Conservation (phyloP, 1,140 invertebrate genomes). For the Orchestia grillus region DNA sequence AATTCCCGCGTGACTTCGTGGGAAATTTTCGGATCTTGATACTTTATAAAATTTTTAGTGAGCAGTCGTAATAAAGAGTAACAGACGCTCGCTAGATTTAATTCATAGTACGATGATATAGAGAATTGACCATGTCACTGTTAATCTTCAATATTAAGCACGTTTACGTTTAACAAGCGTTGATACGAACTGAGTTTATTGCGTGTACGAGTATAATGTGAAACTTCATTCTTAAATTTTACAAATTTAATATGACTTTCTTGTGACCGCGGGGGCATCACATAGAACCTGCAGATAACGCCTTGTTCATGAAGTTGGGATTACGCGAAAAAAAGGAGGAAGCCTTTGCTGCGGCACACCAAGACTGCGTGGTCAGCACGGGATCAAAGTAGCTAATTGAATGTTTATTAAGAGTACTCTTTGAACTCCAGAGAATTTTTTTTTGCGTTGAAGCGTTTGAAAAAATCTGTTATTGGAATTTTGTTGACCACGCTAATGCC, state of each 20-base stretch:
- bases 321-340: neutral
- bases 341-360: neutral
- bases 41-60: neutral
- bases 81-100: neutral
- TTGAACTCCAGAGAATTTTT: neutral
- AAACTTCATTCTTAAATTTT: neutral
- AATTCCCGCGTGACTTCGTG: neutral
- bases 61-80: neutral
- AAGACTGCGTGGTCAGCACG: neutral
- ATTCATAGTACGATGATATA: neutral
- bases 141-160: neutral
- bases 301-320: neutral
- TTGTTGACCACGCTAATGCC: neutral
- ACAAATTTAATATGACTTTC: neutral
- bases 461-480: neutral
- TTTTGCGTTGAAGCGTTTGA: neutral
- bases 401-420: neutral
- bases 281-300: neutral
- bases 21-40: neutral
- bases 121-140: neutral
- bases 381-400: neutral
- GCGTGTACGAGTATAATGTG: too few relatives aligned
- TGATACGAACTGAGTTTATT: neutral
- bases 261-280: neutral
- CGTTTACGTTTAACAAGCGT: neutral